phyloP scores from a whole-genome alignment of 2,113 vertebrate species.

The Vidua macroura region DNA sequence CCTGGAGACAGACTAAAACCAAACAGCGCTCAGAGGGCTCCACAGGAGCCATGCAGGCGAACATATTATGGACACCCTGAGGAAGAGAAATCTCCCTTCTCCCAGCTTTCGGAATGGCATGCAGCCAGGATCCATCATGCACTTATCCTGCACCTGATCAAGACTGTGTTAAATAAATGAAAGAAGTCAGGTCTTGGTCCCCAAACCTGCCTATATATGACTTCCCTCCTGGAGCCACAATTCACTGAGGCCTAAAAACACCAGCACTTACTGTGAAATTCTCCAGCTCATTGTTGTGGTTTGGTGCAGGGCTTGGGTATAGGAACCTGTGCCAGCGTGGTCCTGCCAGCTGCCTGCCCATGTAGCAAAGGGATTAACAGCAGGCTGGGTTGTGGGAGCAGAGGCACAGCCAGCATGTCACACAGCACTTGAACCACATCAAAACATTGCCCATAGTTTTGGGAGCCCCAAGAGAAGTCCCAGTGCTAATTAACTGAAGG shows the following conservation, averaged over 20 bases:
- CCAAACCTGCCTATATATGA: neutral
- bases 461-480: neutral
- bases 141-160: neutral
- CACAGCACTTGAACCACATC: neutral
- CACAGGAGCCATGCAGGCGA: neutral
- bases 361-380: neutral
- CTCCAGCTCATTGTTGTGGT: neutral
- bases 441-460: neutral
- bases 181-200: neutral
- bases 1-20: conserved; percentile 29
- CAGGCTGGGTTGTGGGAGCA: neutral
- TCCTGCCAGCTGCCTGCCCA: neutral
- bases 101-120: neutral
- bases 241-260: neutral
- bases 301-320: neutral
- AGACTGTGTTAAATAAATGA: neutral
- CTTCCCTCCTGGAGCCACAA: neutral
- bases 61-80: neutral
- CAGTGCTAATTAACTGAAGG: neutral
- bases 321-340: fast-evolving
- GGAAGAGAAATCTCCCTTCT: neutral
- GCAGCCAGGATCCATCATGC: neutral
- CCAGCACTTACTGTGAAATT: neutral
- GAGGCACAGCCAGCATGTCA: neutral
- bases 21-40: neutral